A percentile compares a stretch with the other conserved stretches of the same genome.
These are phyloP conservation scores for Trichechus manatus DNA, from an alignment of 2,113 vertebrate species.

Conservation along the genomic window DNA sequence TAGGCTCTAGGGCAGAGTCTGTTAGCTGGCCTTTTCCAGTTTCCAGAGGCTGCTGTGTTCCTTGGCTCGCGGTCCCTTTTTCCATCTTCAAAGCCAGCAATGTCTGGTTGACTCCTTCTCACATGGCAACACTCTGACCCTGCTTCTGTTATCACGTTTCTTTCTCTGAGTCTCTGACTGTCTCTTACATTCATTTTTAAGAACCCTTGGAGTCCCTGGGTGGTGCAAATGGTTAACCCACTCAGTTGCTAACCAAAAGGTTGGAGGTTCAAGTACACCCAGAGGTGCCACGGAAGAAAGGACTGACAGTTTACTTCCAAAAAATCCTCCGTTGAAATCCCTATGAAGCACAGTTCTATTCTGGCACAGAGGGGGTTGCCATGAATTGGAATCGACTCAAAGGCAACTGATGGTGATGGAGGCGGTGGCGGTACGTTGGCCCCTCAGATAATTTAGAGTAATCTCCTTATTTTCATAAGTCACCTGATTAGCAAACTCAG, in stretches of 20 bases:
- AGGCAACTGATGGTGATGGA: not conserved
- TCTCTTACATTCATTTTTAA: not conserved
- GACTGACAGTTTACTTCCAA: not conserved
- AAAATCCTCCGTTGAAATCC: not conserved
- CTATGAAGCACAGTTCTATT: not conserved
- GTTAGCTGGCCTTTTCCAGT: not conserved
- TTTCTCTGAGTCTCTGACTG: not conserved
- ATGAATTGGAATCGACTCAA: not conserved
- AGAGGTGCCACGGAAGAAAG: not conserved
- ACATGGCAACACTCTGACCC: not conserved
- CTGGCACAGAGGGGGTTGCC: not conserved
- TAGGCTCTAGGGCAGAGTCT: not conserved
- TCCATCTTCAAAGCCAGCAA: not conserved
- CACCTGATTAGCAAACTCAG: not conserved
- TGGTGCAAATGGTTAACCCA: not conserved
- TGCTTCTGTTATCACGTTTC: not conserved
- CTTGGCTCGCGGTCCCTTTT: rapidly evolving
- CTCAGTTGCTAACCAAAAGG: not conserved
- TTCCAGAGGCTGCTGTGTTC: rapidly evolving
- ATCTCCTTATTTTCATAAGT: not conserved
- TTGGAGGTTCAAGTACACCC: not conserved
- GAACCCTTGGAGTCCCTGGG: not conserved
- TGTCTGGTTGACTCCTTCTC: not conserved
- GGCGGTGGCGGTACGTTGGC: not conserved
- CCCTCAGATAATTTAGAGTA: not conserved